Evolutionary conservation across 35 echinoderm and acorn worm genomes (phyloP), one percentile per base, ranked within the genome.

Genomic region (Hemicentrotus pulcherrimus): DNA sequence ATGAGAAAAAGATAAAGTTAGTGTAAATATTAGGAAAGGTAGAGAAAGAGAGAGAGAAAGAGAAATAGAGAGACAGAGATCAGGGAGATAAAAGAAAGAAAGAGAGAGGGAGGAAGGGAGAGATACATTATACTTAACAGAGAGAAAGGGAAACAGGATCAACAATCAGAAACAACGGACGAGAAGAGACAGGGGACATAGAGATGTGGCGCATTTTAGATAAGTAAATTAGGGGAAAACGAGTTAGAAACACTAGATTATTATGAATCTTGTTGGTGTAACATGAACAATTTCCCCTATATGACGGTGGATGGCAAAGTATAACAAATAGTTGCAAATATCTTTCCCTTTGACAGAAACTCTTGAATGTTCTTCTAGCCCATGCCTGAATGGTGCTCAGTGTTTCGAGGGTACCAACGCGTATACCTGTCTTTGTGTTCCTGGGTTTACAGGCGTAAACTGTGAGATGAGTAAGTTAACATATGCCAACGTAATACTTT

Each of bases 391-490:
- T 91, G 96, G 96, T 10, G 96, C 65, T 28, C 19, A 94, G 13
- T 96, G 96, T 85, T 94, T 94, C 32, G 92, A 96, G 32, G 55
- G 46, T 19, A 90, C 32, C 47, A 91, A 65, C 11, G 88, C 52
- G 1, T 96, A 90, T 32, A 6, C 92, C 31, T 91, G 93, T 86
- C 22, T 45, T 7, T 96, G 96, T 96, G 85, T 71, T 41, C 48
- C 95, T 28, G 95, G 95, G 61, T 96, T 96, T 46, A 96, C 90
- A 47, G 95, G 95, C 18, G 31, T 61, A 5, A 28, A 85, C 32
- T 96, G 95, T 47, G 33, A 96, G n/a, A 96, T 46, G 35, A 91
- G 65, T 78, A 78, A 78, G 65, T 78, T n/a, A 4, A 28, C 61
- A 55, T 55, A 2, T 55, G 10, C 0, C 50, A 55, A 55, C 10